Percentiles rank a stretch among this genome's conserved stretches.
phyloP scores from a whole-genome alignment of 1,140 invertebrate species.

The Hesperophylax magnus region DNA sequence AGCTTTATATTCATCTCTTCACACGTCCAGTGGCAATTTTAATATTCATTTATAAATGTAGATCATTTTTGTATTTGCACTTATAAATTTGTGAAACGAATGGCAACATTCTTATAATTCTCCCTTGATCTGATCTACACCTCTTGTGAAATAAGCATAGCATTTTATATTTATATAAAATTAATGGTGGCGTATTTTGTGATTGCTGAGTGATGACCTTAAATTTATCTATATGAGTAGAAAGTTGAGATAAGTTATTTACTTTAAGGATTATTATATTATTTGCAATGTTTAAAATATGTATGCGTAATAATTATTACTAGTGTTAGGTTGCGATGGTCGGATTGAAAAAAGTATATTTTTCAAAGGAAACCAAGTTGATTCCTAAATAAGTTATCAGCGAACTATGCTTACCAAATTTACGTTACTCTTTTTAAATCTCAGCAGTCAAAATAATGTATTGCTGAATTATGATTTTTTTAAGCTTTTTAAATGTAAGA shows the following conservation, averaged over 20 bases:
- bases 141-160: background rate
- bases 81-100: background rate
- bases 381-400: background rate
- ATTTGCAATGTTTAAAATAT: background rate
- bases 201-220: constrained; percentile 1
- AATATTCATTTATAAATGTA: background rate
- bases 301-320: background rate
- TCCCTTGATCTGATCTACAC: too few relatives aligned
- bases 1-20: too few relatives aligned
- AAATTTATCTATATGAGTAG: background rate
- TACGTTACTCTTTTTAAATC: background rate
- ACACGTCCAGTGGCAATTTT: background rate
- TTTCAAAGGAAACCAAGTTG: background rate
- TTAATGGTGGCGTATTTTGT: background rate
- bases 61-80: background rate
- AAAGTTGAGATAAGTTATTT: constrained; percentile 16
- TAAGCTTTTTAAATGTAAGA: background rate
- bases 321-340: background rate
- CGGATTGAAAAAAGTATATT: constrained; percentile 13
- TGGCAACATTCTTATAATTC: background rate
- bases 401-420: constrained; percentile 28
- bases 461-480: background rate
- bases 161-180: constrained; percentile 19
- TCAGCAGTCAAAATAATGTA: background rate
- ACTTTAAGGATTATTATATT: constrained; percentile 15